Evolutionary conservation across 1,140 invertebrate species (phyloP), one percentile per base, ranked within the genome.

Genomic region (Nilaparvata lugens): DNA sequence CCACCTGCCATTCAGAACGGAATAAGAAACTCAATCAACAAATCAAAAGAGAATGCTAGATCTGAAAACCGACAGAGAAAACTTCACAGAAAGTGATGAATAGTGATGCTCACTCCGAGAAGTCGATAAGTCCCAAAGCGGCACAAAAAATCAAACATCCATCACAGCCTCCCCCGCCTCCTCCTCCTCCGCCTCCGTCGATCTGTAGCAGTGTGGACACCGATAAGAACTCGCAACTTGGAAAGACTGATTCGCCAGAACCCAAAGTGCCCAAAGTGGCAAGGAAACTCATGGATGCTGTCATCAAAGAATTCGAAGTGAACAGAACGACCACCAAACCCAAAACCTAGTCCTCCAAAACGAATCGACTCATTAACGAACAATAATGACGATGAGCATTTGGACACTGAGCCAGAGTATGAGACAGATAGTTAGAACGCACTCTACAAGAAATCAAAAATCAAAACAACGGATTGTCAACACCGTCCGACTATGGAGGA

Each of bases 401-500:
- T 25, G 16, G 52, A 24, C 23, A 38, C 31, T 48, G 48, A 54
- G 13, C 74, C 80, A 52, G 82, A 87, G 58, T 90, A 88, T 64
- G 88, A 91, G 67, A 83, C 85, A 1, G 88, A 91, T 64, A 91
- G 89, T 71, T 73, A 54, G 88, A 91, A 72, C 78, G 85, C 63
- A 72, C 77, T 1, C 52, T 58, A 56, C 51, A 58, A 14, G 69
- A 53, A 69, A 62, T 21, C 71, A 73, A 2, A 76, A 74, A n/a
- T 77, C 76, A 31, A 55, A 54, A 69, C 13, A 55, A 62, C 25
- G 67, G 68, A 23, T 54, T 65, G 7, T 77, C 78, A 4, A 82
- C 79, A 7, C 82, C 84, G 0, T 80, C 81, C 0, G 83, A 87
- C 18, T 84, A 81, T 67, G 73, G 52, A 35, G 58, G 52, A 23